Percentiles rank a stretch among this genome's conserved stretches.
Evolutionary conservation across 1,140 invertebrate genomes (phyloP).

Genomic region (Teleogryllus occipitalis): DNA sequence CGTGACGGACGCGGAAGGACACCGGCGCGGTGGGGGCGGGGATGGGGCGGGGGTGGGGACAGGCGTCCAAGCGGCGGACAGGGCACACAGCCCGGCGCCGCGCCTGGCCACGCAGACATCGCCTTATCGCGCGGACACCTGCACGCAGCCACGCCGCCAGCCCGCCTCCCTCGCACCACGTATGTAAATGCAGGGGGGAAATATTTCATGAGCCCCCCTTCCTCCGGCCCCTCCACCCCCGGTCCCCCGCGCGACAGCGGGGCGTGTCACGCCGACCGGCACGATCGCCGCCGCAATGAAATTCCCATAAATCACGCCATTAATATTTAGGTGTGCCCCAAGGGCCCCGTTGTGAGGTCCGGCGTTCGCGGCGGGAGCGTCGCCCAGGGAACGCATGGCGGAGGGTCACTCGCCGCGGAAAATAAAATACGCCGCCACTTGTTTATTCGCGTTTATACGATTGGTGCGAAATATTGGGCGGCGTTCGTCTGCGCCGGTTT

Average conservation of each 20-base stretch:
- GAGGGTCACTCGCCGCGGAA: neutral
- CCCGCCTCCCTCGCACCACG: neutral
- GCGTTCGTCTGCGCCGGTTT: neutral
- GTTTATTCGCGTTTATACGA: neutral
- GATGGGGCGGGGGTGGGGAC: no score
- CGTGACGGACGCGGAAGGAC: no score
- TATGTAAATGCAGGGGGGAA: neutral
- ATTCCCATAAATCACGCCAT: conserved; percentile 1
- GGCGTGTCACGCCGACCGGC: neutral
- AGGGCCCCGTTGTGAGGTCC: neutral
- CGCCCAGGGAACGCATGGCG: neutral
- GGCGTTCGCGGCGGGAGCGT: neutral
- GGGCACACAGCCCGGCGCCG: no score
- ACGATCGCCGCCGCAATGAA: neutral
- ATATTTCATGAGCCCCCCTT: neutral
- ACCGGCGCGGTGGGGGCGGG: no score
- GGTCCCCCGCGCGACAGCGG: no score
- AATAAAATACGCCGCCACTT: neutral
- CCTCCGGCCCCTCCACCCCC: no score
- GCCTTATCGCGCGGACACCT: no score
- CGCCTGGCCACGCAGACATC: no score
- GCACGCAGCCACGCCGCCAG: no score
- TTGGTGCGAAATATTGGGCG: neutral
- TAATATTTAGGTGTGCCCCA: neutral
- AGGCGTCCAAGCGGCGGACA: no score